phyloP scores from a whole-genome alignment of 1,140 invertebrate genomes.

The Bombus confusus region DNA sequence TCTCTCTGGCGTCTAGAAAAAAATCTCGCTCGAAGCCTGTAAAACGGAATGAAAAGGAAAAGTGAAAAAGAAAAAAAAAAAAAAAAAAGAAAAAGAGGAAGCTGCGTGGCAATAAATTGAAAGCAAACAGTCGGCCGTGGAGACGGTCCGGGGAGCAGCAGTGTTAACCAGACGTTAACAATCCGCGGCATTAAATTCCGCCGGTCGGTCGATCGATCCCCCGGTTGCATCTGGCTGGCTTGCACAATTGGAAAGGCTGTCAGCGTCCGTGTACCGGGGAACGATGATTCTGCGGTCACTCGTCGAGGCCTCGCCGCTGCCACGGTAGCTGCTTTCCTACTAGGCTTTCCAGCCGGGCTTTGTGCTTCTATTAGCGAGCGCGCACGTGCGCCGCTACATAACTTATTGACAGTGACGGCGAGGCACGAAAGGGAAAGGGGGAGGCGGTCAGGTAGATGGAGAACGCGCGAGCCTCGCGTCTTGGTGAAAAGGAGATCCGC shows the following conservation, averaged over 20 bases:
- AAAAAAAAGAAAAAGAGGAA: too few species aligned
- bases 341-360: conserved; percentile 55
- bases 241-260: conserved; percentile 66
- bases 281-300: conserved; percentile 63
- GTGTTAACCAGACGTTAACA: conserved; percentile 50
- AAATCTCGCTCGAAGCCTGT: not conserved
- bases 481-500: not conserved
- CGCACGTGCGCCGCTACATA: conserved; percentile 64
- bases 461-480: not conserved
- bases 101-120: not conserved
- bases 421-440: conserved; percentile 53
- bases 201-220: conserved; percentile 36
- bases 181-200: conserved; percentile 47
- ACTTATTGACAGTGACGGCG: conserved; percentile 58
- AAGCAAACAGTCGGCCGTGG: not conserved
- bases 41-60: not conserved
- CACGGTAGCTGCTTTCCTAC: conserved; percentile 60
- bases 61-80: not conserved
- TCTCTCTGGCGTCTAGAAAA: not conserved
- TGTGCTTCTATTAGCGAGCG: conserved; percentile 55
- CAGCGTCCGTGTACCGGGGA: conserved; percentile 49
- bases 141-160: not conserved
- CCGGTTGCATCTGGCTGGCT: conserved; percentile 52
- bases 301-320: conserved; percentile 41
- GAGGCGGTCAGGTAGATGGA: not conserved